phyloP scores from a whole-genome alignment of 1,140 invertebrate species.

The Maniola jurtina region DNA sequence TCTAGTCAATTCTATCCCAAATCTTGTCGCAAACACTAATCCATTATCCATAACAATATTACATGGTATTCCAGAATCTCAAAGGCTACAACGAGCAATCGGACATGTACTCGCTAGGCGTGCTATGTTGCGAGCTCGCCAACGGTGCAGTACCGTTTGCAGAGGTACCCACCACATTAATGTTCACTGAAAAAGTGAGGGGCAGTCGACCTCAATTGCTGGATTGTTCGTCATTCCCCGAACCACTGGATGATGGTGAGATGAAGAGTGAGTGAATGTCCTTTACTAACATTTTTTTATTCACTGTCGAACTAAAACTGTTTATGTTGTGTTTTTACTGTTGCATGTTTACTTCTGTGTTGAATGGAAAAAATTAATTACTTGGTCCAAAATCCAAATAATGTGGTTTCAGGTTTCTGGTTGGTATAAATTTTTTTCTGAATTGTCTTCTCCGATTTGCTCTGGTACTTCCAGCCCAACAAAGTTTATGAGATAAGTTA shows the following conservation, averaged over 20 bases:
- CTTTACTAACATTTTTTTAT: conserved; percentile 12
- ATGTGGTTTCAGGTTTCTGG: too few species aligned
- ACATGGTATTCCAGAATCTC: conserved; percentile 83
- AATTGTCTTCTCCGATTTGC: too few species aligned
- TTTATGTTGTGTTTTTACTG: neutral
- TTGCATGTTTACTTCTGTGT: neutral
- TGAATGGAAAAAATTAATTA: neutral
- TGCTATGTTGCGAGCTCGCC: conserved; percentile 92
- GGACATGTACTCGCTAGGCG: conserved; percentile 94
- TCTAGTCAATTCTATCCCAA: too few species aligned
- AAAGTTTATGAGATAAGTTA: too few species aligned
- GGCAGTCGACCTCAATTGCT: conserved; percentile 88
- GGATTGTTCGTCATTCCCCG: conserved; percentile 86
- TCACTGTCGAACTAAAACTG: neutral
- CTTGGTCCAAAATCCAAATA: too few species aligned
- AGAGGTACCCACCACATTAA: conserved; percentile 89
- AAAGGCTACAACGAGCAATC: conserved; percentile 93
- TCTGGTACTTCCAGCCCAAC: too few species aligned
- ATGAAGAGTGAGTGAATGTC: conserved; percentile 62
- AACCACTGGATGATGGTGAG: conserved; percentile 77
- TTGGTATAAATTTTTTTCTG: too few species aligned
- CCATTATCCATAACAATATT: neutral
- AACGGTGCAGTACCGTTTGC: conserved; percentile 93
- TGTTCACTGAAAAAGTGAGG: conserved; percentile 93
- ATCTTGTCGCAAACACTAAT: too few species aligned